A percentile compares a stretch with the other conserved stretches of the same genome.
Conservation (phyloP, 2,797 vertebrate species). For the Austrolebias charrua region DNA sequence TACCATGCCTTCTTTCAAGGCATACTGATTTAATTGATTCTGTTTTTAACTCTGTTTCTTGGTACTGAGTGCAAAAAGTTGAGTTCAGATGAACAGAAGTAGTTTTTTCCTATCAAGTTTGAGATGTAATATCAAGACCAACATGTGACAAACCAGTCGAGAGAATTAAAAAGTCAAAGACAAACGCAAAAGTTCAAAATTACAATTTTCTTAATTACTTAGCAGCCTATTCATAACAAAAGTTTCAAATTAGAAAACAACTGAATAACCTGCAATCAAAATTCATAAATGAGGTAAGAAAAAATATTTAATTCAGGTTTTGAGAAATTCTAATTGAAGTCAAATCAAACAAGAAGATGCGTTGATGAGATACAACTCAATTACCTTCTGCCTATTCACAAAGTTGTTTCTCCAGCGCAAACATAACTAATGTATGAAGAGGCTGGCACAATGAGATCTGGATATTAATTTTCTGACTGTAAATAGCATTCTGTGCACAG, state of each 20-base stretch:
- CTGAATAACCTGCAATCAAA: neutral
- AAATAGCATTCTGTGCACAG: conserved; percentile 6
- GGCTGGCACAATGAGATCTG: conserved; percentile 8
- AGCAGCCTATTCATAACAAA: neutral
- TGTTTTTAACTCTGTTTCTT: too few relatives aligned
- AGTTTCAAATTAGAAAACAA: neutral
- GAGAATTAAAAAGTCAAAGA: too few relatives aligned
- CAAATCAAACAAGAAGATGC: conserved; percentile 5
- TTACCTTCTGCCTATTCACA: conserved; percentile 4
- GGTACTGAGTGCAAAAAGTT: too few relatives aligned
- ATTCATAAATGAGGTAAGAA: neutral
- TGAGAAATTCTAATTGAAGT: neutral
- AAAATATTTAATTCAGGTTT: neutral
- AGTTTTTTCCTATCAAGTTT: too few relatives aligned
- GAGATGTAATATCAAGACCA: too few relatives aligned
- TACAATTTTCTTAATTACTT: neutral
- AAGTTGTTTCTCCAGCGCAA: conserved; percentile 3
- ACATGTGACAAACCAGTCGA: too few relatives aligned
- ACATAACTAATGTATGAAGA: conserved; percentile 13
- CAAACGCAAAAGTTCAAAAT: neutral
- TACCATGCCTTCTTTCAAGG: too few relatives aligned
- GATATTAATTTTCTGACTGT: conserved; percentile 9
- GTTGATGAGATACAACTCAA: conserved; percentile 3
- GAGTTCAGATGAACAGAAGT: too few relatives aligned
- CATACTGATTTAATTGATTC: too few relatives aligned